These are phyloP conservation scores for Anthoptus insignis DNA, from an alignment of 2,888 invertebrate genomes.

Conservation along the genomic window DNA sequence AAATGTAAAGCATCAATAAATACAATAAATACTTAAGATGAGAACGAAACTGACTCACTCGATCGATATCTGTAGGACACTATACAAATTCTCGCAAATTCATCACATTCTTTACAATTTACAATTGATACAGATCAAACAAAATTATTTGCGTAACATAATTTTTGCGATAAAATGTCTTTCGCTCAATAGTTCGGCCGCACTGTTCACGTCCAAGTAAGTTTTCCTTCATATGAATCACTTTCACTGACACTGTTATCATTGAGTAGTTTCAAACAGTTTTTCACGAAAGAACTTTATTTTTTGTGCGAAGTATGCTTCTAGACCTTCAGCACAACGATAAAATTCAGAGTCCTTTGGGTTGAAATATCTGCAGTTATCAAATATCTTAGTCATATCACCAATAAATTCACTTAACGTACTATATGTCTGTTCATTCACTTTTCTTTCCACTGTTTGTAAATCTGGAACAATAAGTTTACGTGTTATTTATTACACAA, in stretches of 20 bases:
- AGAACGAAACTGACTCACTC: conserved; percentile 70
- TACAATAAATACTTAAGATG: conserved; percentile 82
- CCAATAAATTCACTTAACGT: conserved; percentile 98
- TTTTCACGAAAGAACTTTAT: conserved; percentile 96
- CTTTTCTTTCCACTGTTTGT: conserved; percentile 96
- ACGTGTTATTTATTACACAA: too few species aligned
- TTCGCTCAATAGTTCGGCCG: conserved; percentile 36
- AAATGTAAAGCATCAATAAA: conserved; percentile 74
- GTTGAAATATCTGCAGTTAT: conserved; percentile 99
- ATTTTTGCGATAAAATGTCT: conserved; percentile 45
- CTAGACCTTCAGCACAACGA: conserved; percentile 98
- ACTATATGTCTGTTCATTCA: conserved; percentile 94
- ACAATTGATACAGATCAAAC: conserved; percentile 72
- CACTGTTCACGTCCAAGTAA: conserved; percentile 11
- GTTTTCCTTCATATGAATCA: conserved; percentile 25
- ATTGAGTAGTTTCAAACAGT: conserved; percentile 89
- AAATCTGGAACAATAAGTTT: conserved; percentile 92
- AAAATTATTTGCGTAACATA: conserved; percentile 52
- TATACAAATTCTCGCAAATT: conserved; percentile 73
- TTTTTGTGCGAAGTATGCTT: conserved; percentile 98
- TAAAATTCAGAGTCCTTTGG: conserved; percentile 98
- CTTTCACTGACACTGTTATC: conserved; percentile 72
- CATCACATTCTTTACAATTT: conserved; percentile 80
- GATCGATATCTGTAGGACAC: conserved; percentile 60
- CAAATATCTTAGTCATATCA: conserved; percentile 99